Conservation (phyloP, 2,113 vertebrate genomes). For the Dicrurus megarhynchus region DNA sequence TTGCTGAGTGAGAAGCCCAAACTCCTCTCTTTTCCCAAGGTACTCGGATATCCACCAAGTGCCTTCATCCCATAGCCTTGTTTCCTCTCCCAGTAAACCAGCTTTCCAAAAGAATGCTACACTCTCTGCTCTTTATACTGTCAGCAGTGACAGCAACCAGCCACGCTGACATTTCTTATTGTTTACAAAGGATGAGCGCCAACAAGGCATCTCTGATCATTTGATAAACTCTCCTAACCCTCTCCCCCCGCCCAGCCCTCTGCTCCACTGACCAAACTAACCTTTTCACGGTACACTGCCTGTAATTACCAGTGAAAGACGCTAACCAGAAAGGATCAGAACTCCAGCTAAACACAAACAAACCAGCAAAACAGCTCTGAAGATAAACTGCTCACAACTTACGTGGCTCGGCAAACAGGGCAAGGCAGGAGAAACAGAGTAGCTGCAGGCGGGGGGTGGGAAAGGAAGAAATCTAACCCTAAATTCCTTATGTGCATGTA, state of each 20-base stretch:
- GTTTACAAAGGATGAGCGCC: constrained; percentile 79
- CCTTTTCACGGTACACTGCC: constrained; percentile 64
- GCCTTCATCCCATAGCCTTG: constrained; percentile 58
- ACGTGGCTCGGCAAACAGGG: not conserved
- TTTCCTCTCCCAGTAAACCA: constrained; percentile 72
- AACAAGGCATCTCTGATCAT: constrained; percentile 66
- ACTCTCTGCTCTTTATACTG: constrained; percentile 74
- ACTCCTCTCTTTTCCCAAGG: constrained; percentile 80
- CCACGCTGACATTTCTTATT: constrained; percentile 71
- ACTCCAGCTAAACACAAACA: constrained; percentile 74
- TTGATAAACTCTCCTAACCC: constrained; percentile 71
- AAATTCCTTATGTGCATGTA: not conserved
- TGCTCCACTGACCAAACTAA: constrained; percentile 64
- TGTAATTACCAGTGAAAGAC: constrained; percentile 68
- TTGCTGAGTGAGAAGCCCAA: constrained; percentile 80
- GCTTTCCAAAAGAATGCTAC: constrained; percentile 74
- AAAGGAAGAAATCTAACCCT: constrained; percentile 12
- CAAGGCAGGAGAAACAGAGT: constrained; percentile 1
- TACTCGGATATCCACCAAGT: constrained; percentile 78
- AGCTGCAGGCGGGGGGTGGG: not conserved
- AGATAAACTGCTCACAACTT: constrained; percentile 68
- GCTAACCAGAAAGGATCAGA: constrained; percentile 70
- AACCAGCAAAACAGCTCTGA: constrained; percentile 60
- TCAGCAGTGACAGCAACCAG: constrained; percentile 78
- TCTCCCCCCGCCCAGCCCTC: constrained; percentile 49